These are phyloP conservation scores for Malthinus seriepunctatus DNA, from an alignment of 2,888 invertebrate species.

Conservation along the genomic window DNA sequence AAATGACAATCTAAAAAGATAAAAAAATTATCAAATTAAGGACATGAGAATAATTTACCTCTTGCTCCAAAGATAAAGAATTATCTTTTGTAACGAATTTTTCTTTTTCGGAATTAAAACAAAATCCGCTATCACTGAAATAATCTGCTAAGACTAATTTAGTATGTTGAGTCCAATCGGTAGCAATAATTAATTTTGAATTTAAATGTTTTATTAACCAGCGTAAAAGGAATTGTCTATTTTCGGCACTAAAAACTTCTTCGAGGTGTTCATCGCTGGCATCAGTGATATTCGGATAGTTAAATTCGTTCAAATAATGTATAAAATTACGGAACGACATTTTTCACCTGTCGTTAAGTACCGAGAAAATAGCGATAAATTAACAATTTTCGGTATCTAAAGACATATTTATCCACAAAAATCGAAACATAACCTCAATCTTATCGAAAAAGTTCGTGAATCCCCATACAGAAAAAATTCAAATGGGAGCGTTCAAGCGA, in stretches of 20 bases:
- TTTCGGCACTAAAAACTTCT: constrained; percentile 37
- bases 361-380: no score
- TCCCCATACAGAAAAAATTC: no score
- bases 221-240: constrained; percentile 38
- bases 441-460: no score
- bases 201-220: constrained; percentile 39
- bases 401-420: no score
- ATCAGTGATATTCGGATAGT: constrained; percentile 39
- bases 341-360: background rate
- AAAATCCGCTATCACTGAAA: constrained; percentile 36
- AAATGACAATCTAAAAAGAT: constrained; percentile 34
- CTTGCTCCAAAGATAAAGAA: background rate
- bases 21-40: background rate
- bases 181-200: constrained; percentile 20
- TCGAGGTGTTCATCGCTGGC: constrained; percentile 37
- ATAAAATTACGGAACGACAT: constrained; percentile 16
- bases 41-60: constrained; percentile 7
- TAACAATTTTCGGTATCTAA: no score
- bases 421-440: no score
- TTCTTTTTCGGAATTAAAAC: constrained; percentile 20
- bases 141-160: constrained; percentile 31
- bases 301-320: constrained; percentile 33
- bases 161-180: constrained; percentile 25
- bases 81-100: constrained; percentile 19
- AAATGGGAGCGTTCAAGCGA: no score